Percentiles rank a stretch among this genome's conserved stretches.
These are phyloP conservation scores for Atractosteus spatula DNA, from an alignment of 2,113 vertebrate species.

Conservation along the genomic window DNA sequence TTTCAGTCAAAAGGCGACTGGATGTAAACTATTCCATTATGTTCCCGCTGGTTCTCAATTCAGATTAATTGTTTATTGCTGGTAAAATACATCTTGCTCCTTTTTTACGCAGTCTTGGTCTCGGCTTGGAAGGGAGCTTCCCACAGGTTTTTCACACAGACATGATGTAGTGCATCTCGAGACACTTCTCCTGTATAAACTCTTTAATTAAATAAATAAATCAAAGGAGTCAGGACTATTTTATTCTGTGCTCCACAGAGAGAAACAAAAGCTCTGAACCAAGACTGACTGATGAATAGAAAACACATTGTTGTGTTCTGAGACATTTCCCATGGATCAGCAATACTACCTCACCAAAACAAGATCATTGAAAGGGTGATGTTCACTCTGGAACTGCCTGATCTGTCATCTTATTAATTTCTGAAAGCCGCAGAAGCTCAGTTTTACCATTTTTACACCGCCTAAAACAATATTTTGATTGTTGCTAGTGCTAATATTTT, in stretches of 20 bases:
- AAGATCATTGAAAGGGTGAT: conserved; percentile 4
- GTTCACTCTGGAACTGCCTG: conserved; percentile 31
- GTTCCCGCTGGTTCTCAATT: no score
- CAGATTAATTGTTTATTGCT: no score
- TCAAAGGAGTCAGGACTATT: background rate
- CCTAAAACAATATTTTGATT: no score
- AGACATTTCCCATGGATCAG: background rate
- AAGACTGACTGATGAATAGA: background rate
- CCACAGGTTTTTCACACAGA: background rate
- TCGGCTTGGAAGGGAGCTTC: no score
- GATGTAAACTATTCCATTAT: no score
- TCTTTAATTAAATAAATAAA: background rate
- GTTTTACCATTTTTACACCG: background rate
- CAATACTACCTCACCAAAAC: background rate
- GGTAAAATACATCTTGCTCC: no score
- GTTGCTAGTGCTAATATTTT: no score
- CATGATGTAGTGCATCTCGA: background rate
- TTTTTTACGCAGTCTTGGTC: no score
- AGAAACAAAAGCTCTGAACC: background rate
- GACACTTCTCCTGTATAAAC: background rate
- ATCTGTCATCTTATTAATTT: conserved; percentile 58
- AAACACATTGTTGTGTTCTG: background rate
- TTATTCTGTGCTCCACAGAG: background rate
- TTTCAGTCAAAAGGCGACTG: no score
- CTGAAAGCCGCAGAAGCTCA: conserved; percentile 37